Conservation (phyloP, 2,888 invertebrate genomes). For the Eupithecia vulgata region DNA sequence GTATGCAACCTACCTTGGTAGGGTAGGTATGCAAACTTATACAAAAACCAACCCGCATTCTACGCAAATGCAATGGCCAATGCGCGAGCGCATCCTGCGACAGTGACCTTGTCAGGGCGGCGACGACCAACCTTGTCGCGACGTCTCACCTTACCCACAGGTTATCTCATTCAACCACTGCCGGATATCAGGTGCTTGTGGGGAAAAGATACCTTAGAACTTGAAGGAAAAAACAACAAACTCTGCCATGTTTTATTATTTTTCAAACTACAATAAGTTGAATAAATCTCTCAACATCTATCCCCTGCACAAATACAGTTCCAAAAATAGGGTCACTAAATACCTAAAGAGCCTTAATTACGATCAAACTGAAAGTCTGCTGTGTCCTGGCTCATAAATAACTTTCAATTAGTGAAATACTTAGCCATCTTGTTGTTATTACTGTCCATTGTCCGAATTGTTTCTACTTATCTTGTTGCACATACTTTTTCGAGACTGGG, state of each 20-base stretch:
- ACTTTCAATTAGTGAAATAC: too few relatives aligned
- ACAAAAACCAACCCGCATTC: neutral
- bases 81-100: conserved; percentile 26
- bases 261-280: neutral
- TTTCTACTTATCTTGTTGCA: too few relatives aligned
- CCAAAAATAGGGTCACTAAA: too few relatives aligned
- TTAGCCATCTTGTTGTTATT: too few relatives aligned
- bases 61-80: conserved; percentile 22
- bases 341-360: too few relatives aligned
- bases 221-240: neutral
- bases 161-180: conserved; percentile 31
- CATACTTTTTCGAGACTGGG: too few relatives aligned
- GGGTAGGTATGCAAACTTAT: neutral
- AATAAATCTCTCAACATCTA: too few relatives aligned
- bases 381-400: too few relatives aligned
- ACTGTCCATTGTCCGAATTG: too few relatives aligned
- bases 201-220: conserved; percentile 11
- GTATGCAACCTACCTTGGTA: too few relatives aligned
- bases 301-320: too few relatives aligned
- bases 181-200: conserved; percentile 29
- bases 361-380: too few relatives aligned
- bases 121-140: conserved; percentile 47
- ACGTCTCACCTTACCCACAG: conserved; percentile 49
- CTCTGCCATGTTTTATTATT: neutral
- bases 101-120: conserved; percentile 57